Conservation (phyloP, 1,140 invertebrate genomes). For the Drepana arcuata region DNA sequence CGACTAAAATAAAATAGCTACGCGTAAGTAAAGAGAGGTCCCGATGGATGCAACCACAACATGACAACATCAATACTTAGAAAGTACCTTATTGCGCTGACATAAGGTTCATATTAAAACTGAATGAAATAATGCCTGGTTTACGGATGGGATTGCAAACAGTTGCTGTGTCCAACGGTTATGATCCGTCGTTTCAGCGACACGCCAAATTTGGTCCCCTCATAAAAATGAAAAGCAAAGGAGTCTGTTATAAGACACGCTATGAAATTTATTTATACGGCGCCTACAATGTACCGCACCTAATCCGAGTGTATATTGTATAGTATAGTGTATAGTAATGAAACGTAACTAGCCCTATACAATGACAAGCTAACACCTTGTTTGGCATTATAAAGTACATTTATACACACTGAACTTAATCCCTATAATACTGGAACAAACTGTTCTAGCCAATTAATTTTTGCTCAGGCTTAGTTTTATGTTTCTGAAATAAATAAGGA, state of each 20-base stretch:
- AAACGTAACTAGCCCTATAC: too few relatives aligned
- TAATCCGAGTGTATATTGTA: too few relatives aligned
- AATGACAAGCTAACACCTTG: too few relatives aligned
- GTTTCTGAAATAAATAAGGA: conserved; percentile 66
- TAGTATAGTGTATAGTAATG: too few relatives aligned
- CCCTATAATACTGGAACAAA: too few relatives aligned
- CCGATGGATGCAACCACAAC: conserved; percentile 23
- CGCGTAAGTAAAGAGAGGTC: conserved; percentile 25
- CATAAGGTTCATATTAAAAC: conserved; percentile 15
- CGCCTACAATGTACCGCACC: too few relatives aligned
- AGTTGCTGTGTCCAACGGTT: conserved; percentile 54
- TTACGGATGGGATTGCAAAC: conserved; percentile 44
- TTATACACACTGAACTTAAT: too few relatives aligned
- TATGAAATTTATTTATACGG: conserved; percentile 23
- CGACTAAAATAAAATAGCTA: conserved; percentile 38
- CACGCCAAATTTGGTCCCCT: conserved; percentile 54
- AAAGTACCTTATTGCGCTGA: conserved; percentile 4
- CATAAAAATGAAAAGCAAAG: conserved; percentile 59
- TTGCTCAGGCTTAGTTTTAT: conserved; percentile 63
- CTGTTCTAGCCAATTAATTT: conserved; percentile 64
- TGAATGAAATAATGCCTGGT: conserved; percentile 35
- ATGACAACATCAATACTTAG: conserved; percentile 2
- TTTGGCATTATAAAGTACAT: too few relatives aligned
- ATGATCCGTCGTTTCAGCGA: conserved; percentile 53
- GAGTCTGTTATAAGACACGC: conserved; percentile 39